Evolutionary conservation across 2,888 invertebrate species (phyloP).

Genomic region (Nowickia ferox): DNA sequence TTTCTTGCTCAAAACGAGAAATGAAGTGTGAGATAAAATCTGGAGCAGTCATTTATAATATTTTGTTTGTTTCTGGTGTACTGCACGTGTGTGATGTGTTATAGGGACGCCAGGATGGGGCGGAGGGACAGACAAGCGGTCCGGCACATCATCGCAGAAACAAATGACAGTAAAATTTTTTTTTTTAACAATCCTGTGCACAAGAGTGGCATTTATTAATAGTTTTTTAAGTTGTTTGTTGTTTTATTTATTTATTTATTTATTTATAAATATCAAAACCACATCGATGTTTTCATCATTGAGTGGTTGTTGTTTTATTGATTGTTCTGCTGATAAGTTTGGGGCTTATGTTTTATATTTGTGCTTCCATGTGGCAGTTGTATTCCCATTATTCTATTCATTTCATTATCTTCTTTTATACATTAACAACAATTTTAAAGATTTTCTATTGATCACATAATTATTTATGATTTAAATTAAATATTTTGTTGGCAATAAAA

Average conservation of each 20-base stretch:
- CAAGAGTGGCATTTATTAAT: conserved; percentile 39
- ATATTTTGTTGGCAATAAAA: not conserved
- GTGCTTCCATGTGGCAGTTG: not conserved
- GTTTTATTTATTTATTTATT: conserved; percentile 20
- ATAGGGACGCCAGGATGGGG: not conserved
- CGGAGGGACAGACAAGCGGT: not conserved
- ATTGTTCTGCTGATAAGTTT: conserved; percentile 35
- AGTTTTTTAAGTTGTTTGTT: conserved; percentile 14
- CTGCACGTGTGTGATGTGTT: conserved; percentile 14
- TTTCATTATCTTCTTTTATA: not conserved
- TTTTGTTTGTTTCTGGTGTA: conserved; percentile 24
- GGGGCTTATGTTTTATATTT: conserved; percentile 35
- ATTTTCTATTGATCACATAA: not conserved
- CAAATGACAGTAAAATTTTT: conserved; percentile 25
- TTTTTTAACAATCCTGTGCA: not conserved
- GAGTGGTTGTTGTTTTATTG: conserved; percentile 7
- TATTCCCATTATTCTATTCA: no score
- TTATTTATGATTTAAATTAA: conserved; percentile 4
- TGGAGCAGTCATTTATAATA: conserved; percentile 54
- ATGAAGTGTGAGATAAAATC: conserved; percentile 39
- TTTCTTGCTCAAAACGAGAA: not conserved
- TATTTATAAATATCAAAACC: conserved; percentile 27
- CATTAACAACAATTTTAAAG: not conserved
- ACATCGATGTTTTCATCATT: conserved; percentile 15
- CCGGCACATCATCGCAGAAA: not conserved